Evolutionary conservation across 2,797 vertebrate species (phyloP).

Genomic region (Nothura maculosa): DNA sequence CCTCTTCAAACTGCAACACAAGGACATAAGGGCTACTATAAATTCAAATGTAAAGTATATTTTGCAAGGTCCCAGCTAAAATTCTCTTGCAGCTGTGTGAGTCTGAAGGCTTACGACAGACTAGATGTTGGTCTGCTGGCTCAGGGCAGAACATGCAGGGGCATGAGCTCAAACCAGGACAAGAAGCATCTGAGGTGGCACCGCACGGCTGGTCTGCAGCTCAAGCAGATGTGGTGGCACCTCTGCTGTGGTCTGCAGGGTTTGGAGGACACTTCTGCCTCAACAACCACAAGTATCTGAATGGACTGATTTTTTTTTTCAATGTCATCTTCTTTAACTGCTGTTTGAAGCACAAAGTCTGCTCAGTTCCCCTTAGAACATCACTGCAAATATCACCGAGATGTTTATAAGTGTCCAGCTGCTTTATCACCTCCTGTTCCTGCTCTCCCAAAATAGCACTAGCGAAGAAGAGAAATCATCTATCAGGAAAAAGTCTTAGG

Average conservation of each 20-base stretch:
- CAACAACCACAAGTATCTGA: background rate
- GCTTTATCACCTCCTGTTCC: conserved; percentile 17
- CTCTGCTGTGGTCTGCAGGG: fast-evolving
- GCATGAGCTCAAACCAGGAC: background rate
- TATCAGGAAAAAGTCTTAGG: background rate
- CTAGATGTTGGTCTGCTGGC: background rate
- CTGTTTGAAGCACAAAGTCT: conserved; percentile 54
- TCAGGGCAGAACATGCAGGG: background rate
- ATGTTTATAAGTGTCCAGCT: conserved; percentile 48
- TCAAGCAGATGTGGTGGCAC: background rate
- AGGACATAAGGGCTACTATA: background rate
- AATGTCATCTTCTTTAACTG: conserved; percentile 51
- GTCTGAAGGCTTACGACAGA: background rate
- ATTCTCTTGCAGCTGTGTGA: background rate
- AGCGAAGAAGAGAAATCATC: background rate
- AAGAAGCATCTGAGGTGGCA: background rate
- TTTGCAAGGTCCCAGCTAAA: background rate
- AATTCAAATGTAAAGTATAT: background rate
- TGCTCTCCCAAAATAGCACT: background rate
- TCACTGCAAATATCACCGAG: conserved; percentile 43
- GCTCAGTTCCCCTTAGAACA: conserved; percentile 31
- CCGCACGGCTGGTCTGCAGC: background rate
- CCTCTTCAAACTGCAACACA: background rate
- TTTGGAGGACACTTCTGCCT: background rate
- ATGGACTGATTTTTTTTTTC: conserved; percentile 48